These are phyloP conservation scores for Acrocyrtus sp. DNA, from an alignment of 2,888 invertebrate species.

Conservation along the genomic window DNA sequence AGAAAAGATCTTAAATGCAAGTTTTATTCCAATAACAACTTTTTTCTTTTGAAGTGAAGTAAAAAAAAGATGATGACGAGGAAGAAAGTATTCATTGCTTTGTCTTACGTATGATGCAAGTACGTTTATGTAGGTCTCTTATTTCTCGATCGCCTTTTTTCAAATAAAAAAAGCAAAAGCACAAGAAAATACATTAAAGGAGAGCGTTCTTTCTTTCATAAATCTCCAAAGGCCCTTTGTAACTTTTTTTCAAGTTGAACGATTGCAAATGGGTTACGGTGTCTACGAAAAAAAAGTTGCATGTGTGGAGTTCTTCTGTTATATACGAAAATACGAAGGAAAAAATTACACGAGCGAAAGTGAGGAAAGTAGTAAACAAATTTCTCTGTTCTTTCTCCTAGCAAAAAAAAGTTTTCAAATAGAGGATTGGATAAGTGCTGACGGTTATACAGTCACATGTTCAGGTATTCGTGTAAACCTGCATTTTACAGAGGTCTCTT, in stretches of 20 bases:
- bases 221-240: conserved; percentile 46
- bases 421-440: neutral
- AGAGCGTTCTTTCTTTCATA: conserved; percentile 35
- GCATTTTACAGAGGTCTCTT: too few species aligned
- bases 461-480: too few species aligned
- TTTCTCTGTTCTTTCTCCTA: too few species aligned
- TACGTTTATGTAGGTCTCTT: conserved; percentile 31
- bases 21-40: conserved; percentile 54
- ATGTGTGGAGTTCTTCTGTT: too few species aligned
- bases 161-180: conserved; percentile 13
- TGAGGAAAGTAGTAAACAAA: conserved; percentile 31
- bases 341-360: neutral
- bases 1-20: conserved; percentile 48
- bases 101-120: conserved; percentile 27
- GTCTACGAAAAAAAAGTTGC: neutral
- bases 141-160: conserved; percentile 32
- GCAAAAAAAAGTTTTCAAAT: neutral
- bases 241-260: conserved; percentile 27
- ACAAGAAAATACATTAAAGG: conserved; percentile 45
- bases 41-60: conserved; percentile 48
- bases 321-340: too few species aligned
- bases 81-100: conserved; percentile 33
- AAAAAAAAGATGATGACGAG: conserved; percentile 41
- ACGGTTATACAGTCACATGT: too few species aligned
- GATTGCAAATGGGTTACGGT: conserved; percentile 19